Base-by-base conservation (phyloP, 2,888 invertebrate genomes). In the Phortica okadai region DNA sequence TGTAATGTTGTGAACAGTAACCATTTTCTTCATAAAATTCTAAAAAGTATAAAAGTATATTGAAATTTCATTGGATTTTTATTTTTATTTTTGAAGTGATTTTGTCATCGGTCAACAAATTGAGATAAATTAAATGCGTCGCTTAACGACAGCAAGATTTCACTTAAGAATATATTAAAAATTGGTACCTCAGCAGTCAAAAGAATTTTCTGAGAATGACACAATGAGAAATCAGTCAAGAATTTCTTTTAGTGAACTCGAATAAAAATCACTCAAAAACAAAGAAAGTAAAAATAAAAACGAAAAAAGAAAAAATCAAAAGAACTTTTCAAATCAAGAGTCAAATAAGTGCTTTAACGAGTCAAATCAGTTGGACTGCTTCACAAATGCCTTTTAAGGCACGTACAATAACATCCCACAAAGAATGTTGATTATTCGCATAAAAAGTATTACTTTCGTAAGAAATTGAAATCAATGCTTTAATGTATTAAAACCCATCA, bases 11-110 rank as follows among this genome's bases (percentile, higher is more conserved):
- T 73, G 74, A 79, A 75, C 79, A 78, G 74, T 67, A 50, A 69
- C 79, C 67, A 10, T 62, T 33, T 42, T 54, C 25, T 54, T 25
- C 62, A 50, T 54, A 25, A 62, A 66, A 67, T 56, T 75, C 44
- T 16, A 44, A 41, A 67, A 73, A 78, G 81, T 81, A 86, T 84
- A 41, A 67, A 73, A 78, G 81, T 81, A 86, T 85, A 85, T 85
- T 85, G 85, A 86, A 85, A 85, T 85, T 85, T 79, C 76, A 81
- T 81, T 81, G 80, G 75, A 72, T 50, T 45, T 69, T 73, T 50
- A 76, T 75, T 44, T 77, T 66, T 66, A 58, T 16, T 62, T 42
- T 8, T 33, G 16, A 14, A 14, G 45, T n/a, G 73, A 33, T 33
- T 33, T 33, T 33, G 33, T 33, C 33, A 33, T 77, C 76, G 78